Conservation (phyloP, 2,113 vertebrate genomes). For the Gorsachius goisagi region DNA sequence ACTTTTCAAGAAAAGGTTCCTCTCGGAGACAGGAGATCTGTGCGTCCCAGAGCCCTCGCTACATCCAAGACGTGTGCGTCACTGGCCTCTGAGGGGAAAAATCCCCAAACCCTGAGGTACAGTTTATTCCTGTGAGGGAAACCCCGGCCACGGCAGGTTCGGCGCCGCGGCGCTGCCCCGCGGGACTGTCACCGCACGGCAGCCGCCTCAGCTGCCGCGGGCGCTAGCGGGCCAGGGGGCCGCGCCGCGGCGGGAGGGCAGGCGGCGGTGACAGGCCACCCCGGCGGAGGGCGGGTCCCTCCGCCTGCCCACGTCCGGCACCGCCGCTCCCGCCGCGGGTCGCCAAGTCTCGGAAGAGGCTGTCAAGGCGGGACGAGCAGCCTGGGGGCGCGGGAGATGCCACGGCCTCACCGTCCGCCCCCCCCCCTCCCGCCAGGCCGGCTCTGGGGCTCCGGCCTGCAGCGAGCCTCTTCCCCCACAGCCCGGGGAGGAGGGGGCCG, state of each 20-base stretch:
- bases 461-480: not conserved
- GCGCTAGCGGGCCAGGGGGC: not conserved
- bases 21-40: not conserved
- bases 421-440: not conserved
- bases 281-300: not conserved
- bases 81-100: not conserved
- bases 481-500: not conserved
- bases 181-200: not conserved
- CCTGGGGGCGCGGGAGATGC: not conserved
- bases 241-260: no score
- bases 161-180: not conserved
- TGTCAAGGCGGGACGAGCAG: not conserved
- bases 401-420: not conserved
- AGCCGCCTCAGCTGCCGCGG: not conserved
- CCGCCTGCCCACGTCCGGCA: not conserved
- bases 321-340: not conserved
- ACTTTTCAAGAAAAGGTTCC: not conserved
- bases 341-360: not conserved
- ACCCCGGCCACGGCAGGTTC: not conserved
- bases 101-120: not conserved
- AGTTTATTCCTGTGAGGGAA: not conserved
- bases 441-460: not conserved
- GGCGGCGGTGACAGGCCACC: not conserved
- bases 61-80: not conserved
- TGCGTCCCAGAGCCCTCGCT: rapidly evolving